These are phyloP conservation scores for Plodia interpunctella DNA, from an alignment of 1,140 invertebrate species.

Conservation along the genomic window DNA sequence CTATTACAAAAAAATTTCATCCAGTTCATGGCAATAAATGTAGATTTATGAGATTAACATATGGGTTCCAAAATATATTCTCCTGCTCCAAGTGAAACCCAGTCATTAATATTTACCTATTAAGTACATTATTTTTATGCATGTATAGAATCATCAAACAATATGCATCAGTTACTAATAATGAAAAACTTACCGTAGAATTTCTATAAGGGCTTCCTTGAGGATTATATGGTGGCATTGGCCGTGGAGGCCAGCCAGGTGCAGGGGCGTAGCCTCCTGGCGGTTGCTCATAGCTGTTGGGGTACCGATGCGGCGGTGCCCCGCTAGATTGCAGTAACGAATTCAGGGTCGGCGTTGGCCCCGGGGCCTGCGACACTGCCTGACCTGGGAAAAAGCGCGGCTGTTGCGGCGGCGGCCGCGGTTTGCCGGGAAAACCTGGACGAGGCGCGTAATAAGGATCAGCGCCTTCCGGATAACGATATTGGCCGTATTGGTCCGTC, in stretches of 20 bases:
- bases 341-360: slow-evolving; percentile 94
- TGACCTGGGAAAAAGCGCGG: slow-evolving; percentile 81
- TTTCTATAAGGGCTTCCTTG: slow-evolving; percentile 73
- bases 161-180: too few species aligned
- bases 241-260: slow-evolving; percentile 67
- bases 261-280: slow-evolving; percentile 60
- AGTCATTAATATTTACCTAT: too few species aligned
- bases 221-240: slow-evolving; percentile 73
- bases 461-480: slow-evolving; percentile 62
- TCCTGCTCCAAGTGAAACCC: too few species aligned
- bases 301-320: slow-evolving; percentile 79
- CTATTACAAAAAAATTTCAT: too few species aligned
- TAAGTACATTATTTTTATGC: too few species aligned
- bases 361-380: slow-evolving; percentile 85
- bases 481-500: slow-evolving; percentile 64
- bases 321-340: slow-evolving; percentile 91
- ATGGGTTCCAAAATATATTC: too few species aligned
- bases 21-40: too few species aligned
- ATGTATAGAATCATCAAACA: too few species aligned
- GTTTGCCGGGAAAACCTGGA: slow-evolving; percentile 69
- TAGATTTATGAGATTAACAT: too few species aligned
- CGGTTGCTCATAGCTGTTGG: slow-evolving; percentile 69
- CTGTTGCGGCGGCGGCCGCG: slow-evolving; percentile 62
- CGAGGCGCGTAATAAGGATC: slow-evolving; percentile 64
- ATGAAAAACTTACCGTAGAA: slow-evolving; percentile 61